Conservation (phyloP, 2,888 invertebrate species). For the Acrobasis suavella region DNA sequence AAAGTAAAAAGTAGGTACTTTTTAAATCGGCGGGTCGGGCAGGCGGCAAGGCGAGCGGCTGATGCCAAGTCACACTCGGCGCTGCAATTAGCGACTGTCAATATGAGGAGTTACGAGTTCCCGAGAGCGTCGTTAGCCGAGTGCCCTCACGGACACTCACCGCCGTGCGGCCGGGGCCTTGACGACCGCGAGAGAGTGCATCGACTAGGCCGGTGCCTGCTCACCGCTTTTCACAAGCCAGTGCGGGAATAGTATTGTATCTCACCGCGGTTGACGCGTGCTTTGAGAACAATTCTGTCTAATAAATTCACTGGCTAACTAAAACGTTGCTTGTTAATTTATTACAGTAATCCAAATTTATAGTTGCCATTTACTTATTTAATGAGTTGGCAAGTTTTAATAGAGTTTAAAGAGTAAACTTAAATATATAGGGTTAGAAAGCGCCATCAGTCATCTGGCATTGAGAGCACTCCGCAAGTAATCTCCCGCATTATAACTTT, state of each 20-base stretch:
- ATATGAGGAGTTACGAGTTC: conserved; percentile 37
- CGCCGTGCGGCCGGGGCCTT: neutral
- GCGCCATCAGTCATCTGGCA: conserved; percentile 19
- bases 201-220: too few species aligned
- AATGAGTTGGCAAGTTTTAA: conserved; percentile 3
- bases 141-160: conserved; percentile 11
- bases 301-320: too few species aligned
- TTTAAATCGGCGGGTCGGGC: neutral
- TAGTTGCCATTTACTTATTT: neutral
- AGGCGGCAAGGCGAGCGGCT: conserved; percentile 8
- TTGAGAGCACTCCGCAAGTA: conserved; percentile 22
- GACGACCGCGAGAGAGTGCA: neutral
- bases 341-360: too few species aligned
- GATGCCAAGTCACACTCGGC: conserved; percentile 26
- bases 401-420: conserved; percentile 16
- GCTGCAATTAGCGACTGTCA: conserved; percentile 40
- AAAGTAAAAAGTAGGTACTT: neutral
- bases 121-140: conserved; percentile 33
- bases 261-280: too few species aligned
- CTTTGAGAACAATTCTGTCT: too few species aligned
- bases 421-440: conserved; percentile 1
- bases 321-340: too few species aligned
- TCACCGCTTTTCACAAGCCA: too few species aligned
- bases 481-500: conserved; percentile 31
- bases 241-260: too few species aligned